Conservation (phyloP, 2,113 vertebrate genomes). For the Calonectris borealis region DNA sequence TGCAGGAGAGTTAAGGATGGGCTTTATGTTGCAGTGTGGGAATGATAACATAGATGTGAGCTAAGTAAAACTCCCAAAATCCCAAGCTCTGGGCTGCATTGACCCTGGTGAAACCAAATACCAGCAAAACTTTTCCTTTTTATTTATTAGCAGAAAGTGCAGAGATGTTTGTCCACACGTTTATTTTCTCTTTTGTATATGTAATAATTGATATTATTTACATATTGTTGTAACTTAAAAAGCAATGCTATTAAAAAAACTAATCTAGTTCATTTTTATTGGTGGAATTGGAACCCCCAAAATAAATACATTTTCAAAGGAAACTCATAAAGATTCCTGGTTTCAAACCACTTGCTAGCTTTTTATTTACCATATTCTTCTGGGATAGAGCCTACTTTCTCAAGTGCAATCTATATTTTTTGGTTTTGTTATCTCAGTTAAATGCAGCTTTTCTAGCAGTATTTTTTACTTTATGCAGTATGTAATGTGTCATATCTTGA, state of each 20-base stretch:
- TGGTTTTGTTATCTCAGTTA: constrained; percentile 48
- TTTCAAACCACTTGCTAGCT: background rate
- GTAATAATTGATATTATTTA: constrained; percentile 22
- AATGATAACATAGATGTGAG: background rate
- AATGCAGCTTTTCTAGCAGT: constrained; percentile 45
- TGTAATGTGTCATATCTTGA: constrained; percentile 57
- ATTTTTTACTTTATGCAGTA: constrained; percentile 51
- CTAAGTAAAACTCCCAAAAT: background rate
- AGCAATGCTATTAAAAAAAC: background rate
- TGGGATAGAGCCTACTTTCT: constrained; percentile 33
- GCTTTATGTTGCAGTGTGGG: background rate
- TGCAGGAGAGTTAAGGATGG: background rate
- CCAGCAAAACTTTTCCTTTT: background rate
- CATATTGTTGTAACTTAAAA: background rate
- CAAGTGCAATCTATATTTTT: constrained; percentile 47
- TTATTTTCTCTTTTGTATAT: constrained; percentile 10
- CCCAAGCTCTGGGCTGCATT: background rate
- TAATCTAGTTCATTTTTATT: background rate
- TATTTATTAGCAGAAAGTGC: constrained; percentile 64
- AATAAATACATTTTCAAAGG: constrained; percentile 50
- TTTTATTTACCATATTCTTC: constrained; percentile 48
- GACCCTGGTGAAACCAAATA: background rate
- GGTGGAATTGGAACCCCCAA: background rate
- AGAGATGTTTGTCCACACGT: background rate
- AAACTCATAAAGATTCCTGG: constrained; percentile 15